phyloP scores from a whole-genome alignment of 1,140 invertebrate species.

The Micrasema minimum region DNA sequence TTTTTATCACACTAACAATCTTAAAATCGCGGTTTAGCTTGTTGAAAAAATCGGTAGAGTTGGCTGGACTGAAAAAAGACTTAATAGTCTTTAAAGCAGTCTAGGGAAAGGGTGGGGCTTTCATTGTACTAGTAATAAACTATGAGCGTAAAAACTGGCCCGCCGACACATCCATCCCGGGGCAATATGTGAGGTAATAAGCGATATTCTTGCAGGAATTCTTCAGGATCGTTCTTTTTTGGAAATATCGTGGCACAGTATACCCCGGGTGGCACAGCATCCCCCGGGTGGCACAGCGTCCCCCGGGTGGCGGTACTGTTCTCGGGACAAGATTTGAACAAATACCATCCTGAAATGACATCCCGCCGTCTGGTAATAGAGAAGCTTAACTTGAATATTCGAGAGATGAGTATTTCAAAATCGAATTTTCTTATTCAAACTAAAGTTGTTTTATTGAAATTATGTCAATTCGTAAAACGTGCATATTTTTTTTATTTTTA shows the following conservation, averaged over 20 bases:
- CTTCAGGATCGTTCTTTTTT: conserved; percentile 40
- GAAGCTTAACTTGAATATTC: conserved; percentile 12
- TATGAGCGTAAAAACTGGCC: background rate
- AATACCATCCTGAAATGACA: conserved; percentile 39
- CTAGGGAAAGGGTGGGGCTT: no score
- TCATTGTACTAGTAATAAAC: no score
- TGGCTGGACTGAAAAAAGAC: no score
- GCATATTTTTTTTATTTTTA: no score
- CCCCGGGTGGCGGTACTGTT: conserved; percentile 36
- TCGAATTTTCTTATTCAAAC: background rate
- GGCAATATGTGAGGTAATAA: conserved; percentile 38
- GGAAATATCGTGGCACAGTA: conserved; percentile 30
- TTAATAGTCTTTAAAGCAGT: no score
- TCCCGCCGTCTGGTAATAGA: conserved; percentile 26
- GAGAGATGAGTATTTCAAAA: background rate
- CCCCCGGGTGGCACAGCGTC: conserved; percentile 30
- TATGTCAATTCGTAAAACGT: background rate
- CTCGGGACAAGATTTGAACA: conserved; percentile 39
- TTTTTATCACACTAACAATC: no score
- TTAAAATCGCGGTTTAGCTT: no score
- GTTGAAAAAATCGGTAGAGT: no score
- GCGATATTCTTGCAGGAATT: conserved; percentile 39
- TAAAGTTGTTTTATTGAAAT: background rate
- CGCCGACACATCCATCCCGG: conserved; percentile 27
- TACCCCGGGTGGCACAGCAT: no score